A percentile compares a stretch with the other conserved stretches of the same genome.
These are phyloP conservation scores for Leptinotarsa texana DNA, from an alignment of 1,140 invertebrate species.

Conservation along the genomic window DNA sequence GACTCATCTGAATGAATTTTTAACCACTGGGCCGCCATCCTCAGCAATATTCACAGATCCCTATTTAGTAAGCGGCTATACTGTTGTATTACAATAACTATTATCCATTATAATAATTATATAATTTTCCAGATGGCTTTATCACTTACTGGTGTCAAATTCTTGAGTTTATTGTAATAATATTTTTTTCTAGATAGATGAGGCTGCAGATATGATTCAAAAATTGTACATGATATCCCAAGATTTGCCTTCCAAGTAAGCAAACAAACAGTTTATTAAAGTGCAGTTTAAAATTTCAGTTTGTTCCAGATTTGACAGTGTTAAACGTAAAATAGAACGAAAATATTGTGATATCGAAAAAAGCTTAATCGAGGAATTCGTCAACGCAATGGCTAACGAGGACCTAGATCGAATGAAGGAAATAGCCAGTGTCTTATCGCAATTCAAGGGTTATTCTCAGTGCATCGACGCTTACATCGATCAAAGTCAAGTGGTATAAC, in stretches of 20 bases:
- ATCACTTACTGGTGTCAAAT: not conserved
- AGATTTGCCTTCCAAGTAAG: conserved; percentile 82
- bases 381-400: conserved; percentile 79
- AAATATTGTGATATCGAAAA: conserved; percentile 96
- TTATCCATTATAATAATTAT: conserved; percentile 7
- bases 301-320: conserved; percentile 76
- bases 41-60: conserved; percentile 89
- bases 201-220: conserved; percentile 98
- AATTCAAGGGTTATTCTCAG: conserved; percentile 95
- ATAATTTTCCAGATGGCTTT: not conserved
- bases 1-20: conserved; percentile 91
- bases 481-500: conserved; percentile 85
- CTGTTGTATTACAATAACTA: not conserved
- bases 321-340: conserved; percentile 86
- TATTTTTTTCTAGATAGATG: conserved; percentile 71
- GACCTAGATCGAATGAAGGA: conserved; percentile 91
- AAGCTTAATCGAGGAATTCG: conserved; percentile 93
- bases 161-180: conserved; percentile 5
- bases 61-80: conserved; percentile 64
- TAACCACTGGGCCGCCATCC: conserved; percentile 81
- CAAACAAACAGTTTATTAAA: not conserved
- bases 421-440: conserved; percentile 86
- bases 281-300: conserved; percentile 8
- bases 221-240: conserved; percentile 95
- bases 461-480: conserved; percentile 97